Evolutionary conservation across 2,888 invertebrate species (phyloP).

Genomic region (Drosophila neonasuta): DNA sequence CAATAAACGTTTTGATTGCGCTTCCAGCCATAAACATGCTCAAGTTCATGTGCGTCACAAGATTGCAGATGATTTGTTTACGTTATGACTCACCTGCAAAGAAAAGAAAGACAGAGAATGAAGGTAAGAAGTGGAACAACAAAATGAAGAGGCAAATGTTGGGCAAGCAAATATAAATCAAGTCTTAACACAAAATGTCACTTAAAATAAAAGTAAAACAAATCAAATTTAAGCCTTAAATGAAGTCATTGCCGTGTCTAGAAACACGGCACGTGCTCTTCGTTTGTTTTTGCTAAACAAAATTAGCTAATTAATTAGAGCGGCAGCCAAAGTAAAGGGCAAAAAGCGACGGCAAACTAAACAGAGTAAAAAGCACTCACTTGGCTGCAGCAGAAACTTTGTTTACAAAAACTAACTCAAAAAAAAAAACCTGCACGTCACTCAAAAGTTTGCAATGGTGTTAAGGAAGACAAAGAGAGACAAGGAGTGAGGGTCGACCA

Average conservation of each 20-base stretch:
- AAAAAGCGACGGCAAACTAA: slow-evolving; percentile 27
- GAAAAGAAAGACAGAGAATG: slow-evolving; percentile 19
- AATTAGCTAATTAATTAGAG: slow-evolving; percentile 69
- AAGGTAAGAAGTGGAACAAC: slow-evolving; percentile 16
- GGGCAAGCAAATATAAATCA: slow-evolving; percentile 48
- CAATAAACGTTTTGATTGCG: slow-evolving; percentile 35
- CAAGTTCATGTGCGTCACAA: slow-evolving; percentile 3
- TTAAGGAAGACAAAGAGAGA: neutral
- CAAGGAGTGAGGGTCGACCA: neutral
- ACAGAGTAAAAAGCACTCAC: slow-evolving; percentile 20
- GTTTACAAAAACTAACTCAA: slow-evolving; percentile 30
- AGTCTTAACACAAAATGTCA: slow-evolving; percentile 30
- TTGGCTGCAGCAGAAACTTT: slow-evolving; percentile 25
- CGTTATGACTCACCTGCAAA: slow-evolving; percentile 66
- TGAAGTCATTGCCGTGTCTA: slow-evolving; percentile 39
- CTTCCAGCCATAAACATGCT: slow-evolving; percentile 11
- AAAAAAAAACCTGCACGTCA: slow-evolving; percentile 31
- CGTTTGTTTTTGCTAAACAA: slow-evolving; percentile 41
- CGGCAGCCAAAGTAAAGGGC: slow-evolving; percentile 29
- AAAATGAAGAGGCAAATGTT: slow-evolving; percentile 28
- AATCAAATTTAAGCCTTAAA: slow-evolving; percentile 35
- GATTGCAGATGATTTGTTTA: slow-evolving; percentile 4
- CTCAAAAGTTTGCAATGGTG: slow-evolving; percentile 24
- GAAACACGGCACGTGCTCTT: slow-evolving; percentile 48
- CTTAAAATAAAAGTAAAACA: slow-evolving; percentile 31